Evolutionary conservation across 2,113 vertebrate species (phyloP).

Genomic region (Lonchura striata): DNA sequence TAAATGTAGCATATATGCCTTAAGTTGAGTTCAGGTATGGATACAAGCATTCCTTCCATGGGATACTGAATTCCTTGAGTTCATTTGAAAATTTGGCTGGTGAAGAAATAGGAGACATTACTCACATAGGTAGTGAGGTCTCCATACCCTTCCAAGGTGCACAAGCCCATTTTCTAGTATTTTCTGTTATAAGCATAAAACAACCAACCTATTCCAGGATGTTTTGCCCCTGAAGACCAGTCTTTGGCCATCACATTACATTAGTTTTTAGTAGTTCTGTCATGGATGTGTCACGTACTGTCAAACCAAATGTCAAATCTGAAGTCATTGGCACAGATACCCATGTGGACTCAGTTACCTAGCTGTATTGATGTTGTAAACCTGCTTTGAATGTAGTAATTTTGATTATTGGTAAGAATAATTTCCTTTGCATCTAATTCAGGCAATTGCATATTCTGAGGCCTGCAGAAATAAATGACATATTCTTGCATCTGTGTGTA

Average conservation of each 20-base stretch:
- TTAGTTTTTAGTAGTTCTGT: background rate
- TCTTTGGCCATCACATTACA: background rate
- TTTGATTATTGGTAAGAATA: background rate
- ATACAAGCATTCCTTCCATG: background rate
- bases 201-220: background rate
- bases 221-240: background rate
- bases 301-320: background rate
- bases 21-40: background rate
- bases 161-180: background rate
- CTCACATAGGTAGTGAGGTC: background rate
- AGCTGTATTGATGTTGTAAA: background rate
- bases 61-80: background rate
- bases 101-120: background rate
- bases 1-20: background rate
- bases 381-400: background rate
- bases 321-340: background rate
- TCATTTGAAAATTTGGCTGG: background rate
- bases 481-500: background rate
- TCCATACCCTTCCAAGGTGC: background rate
- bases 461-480: background rate
- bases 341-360: background rate
- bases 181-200: background rate
- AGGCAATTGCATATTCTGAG: background rate
- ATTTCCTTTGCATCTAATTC: background rate
- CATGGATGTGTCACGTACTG: background rate